A percentile compares a stretch with the other conserved stretches of the same genome.
Conservation (phyloP, 2,888 invertebrate genomes). For the Papilio protenor region DNA sequence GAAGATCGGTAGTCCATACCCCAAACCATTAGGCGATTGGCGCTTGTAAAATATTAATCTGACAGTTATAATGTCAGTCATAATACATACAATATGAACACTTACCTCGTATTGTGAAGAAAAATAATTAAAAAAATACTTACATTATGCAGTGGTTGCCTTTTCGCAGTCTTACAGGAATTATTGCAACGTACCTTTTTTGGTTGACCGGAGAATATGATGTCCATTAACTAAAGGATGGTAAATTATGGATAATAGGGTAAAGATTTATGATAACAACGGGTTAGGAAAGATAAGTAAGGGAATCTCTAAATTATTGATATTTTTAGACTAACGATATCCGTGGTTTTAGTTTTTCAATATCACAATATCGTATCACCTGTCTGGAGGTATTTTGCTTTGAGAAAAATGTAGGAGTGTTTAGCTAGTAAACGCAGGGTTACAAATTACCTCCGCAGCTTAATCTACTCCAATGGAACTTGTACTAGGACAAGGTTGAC, state of each 20-base stretch:
- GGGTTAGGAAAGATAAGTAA: too few relatives aligned
- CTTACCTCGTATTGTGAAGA: neutral
- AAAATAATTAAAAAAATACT: neutral
- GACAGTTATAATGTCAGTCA: too few relatives aligned
- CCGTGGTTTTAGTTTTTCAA: too few relatives aligned
- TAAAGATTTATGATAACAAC: neutral
- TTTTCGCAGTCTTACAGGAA: neutral
- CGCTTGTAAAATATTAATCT: too few relatives aligned
- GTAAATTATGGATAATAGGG: neutral
- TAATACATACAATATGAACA: neutral
- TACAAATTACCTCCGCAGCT: too few relatives aligned
- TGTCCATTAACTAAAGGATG: neutral
- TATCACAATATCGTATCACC: too few relatives aligned
- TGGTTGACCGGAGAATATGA: neutral
- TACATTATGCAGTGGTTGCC: neutral
- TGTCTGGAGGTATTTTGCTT: neutral
- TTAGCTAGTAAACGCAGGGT: too few relatives aligned
- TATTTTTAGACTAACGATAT: too few relatives aligned
- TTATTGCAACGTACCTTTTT: neutral
- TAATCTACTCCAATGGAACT: neutral
- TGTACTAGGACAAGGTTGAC: constrained; percentile 1
- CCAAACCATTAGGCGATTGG: too few relatives aligned
- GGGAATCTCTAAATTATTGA: too few relatives aligned
- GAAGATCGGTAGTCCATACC: too few relatives aligned
- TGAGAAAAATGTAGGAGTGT: neutral